Evolutionary conservation across 2,888 invertebrate genomes (phyloP).

Genomic region (Monopis laevigella): DNA sequence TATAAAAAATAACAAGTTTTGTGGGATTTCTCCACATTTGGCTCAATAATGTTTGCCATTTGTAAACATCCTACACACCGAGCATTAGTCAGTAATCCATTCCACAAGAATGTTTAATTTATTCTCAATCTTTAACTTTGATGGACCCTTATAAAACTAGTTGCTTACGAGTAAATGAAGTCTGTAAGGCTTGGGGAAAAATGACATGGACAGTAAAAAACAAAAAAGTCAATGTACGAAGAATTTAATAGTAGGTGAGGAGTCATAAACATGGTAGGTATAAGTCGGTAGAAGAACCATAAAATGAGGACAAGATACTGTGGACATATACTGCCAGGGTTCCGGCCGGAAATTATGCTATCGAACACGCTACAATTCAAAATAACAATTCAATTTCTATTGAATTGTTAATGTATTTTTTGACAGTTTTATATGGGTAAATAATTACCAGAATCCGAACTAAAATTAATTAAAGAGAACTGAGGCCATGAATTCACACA

Average conservation of each 20-base stretch:
- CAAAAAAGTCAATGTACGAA: slow-evolving; percentile 6
- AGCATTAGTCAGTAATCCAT: slow-evolving; percentile 1
- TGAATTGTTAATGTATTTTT: no score
- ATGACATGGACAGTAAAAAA: neutral
- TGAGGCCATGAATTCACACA: no score
- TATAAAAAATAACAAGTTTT: no score
- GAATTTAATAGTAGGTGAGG: neutral
- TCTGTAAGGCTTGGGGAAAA: neutral
- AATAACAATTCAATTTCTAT: no score
- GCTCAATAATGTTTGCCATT: neutral
- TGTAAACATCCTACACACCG: slow-evolving; percentile 2
- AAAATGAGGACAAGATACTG: no score
- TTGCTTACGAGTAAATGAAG: neutral
- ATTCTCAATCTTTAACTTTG: slow-evolving; percentile 3
- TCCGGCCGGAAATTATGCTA: no score
- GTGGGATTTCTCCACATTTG: no score
- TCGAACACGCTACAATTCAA: no score
- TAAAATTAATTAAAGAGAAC: no score
- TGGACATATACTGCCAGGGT: no score
- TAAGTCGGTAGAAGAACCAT: slow-evolving; percentile 8
- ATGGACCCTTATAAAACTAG: slow-evolving; percentile 7
- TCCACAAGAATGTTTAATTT: slow-evolving; percentile 1
- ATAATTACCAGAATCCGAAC: no score
- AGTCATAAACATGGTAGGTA: slow-evolving; percentile 6
- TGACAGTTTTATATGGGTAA: no score